Base-by-base conservation (phyloP, 2,113 vertebrate species). In the Pseudorasbora parva region DNA sequence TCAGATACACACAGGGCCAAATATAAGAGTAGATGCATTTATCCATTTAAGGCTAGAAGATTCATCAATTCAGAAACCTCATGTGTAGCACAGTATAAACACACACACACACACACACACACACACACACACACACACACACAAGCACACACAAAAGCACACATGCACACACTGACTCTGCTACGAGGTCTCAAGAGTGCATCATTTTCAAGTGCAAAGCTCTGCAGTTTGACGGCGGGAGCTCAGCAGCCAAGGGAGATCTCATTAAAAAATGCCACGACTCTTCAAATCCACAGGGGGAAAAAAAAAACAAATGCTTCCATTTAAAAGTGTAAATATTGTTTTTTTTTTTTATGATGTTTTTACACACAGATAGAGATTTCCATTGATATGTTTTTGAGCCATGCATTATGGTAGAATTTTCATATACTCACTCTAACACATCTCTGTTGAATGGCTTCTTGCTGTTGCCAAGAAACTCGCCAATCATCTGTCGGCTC, bases 391-490 rank as follows among this genome's bases (percentile, higher is more conserved):
- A 17, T 68, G 17, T 21, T 66, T 68, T 68, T 37, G 10, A 68
- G 64, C 30, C 11, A 21, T 72, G 21, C 2, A 73, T 25, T 54
- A 54, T 54, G 17, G 7, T 23, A 73, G 11, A 7, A 14, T 74
- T 49, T 75, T 75, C 33, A 54, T 43, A 19, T 71, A 97, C 98
- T 99, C 93, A 99, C 98, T 99, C 98, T 1, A 99, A 91, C 27
- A 99, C 97, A 0, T 99, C 97, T 43, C 95, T 95, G 94, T 99
- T 99, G 95, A 99, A 99, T 75, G 96, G 97, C 89, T 98, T 99
- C 94, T 99, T 99, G 96, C 96, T 98, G 94, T 98, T 99, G 27
- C 98, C 98, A 11, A 99, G 96, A 90, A 99, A 99, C 59, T 99
- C 98, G 69, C 98, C 97, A 0, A 99, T 99, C 98, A 99, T 99